phyloP scores from a whole-genome alignment of 2,888 invertebrate species.

The Xylophagus ater region DNA sequence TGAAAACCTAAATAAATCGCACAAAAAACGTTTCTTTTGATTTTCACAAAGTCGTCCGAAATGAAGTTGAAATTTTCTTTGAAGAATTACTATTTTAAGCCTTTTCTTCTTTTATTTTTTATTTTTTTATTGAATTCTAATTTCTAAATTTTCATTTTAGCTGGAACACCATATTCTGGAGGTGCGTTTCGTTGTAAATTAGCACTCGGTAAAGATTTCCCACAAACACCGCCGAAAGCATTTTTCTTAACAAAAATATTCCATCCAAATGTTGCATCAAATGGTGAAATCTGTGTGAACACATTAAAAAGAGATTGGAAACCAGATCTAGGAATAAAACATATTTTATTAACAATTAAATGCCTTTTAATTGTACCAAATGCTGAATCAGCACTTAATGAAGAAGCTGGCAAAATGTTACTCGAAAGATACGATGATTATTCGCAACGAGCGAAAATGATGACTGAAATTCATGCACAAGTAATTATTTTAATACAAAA shows the following conservation, averaged over 20 bases:
- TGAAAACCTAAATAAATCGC: too few species aligned
- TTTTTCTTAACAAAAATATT: conserved; percentile 91
- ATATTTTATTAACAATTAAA: conserved; percentile 84
- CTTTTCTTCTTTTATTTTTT: neutral
- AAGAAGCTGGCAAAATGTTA: conserved; percentile 89
- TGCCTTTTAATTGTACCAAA: conserved; percentile 95
- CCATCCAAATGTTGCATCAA: conserved; percentile 89
- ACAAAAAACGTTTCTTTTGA: too few species aligned
- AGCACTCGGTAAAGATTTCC: conserved; percentile 85
- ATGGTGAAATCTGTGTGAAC: conserved; percentile 94
- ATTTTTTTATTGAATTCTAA: conserved; percentile 1
- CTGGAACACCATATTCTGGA: conserved; percentile 83
- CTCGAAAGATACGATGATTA: conserved; percentile 90
- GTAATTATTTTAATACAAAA: conserved; percentile 32
- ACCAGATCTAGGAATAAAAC: conserved; percentile 87
- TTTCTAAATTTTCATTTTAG: conserved; percentile 38
- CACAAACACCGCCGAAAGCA: conserved; percentile 83
- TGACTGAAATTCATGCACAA: conserved; percentile 83
- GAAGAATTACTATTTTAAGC: neutral
- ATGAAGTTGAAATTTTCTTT: too few species aligned
- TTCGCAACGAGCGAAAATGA: conserved; percentile 76
- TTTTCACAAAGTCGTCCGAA: too few species aligned
- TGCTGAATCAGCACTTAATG: conserved; percentile 93
- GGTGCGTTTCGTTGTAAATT: conserved; percentile 85
- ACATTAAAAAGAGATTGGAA: conserved; percentile 96